Evolutionary conservation across 2,888 invertebrate species (phyloP).

Genomic region (Gari tellinella): DNA sequence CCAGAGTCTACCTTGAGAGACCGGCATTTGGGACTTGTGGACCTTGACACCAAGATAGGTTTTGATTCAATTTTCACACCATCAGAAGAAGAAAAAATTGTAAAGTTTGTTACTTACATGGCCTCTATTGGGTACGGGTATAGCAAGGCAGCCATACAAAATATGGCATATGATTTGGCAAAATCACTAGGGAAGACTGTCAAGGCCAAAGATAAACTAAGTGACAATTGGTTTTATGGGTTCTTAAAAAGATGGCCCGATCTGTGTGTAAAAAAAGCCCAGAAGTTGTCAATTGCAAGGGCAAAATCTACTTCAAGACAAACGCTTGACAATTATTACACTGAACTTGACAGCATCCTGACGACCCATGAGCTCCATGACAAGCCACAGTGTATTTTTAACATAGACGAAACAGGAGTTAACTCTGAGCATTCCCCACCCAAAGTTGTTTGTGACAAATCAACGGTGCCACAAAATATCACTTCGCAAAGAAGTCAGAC

Average conservation of each 20-base stretch:
- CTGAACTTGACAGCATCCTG: slow-evolving; percentile 11
- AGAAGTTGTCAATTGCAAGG: slow-evolving; percentile 12
- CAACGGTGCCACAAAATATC: slow-evolving; percentile 14
- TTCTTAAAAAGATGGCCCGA: slow-evolving; percentile 32
- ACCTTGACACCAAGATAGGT: background rate
- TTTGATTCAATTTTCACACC: background rate
- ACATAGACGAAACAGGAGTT: slow-evolving; percentile 39
- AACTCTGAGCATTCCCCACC: slow-evolving; percentile 15
- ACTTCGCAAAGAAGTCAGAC: slow-evolving; percentile 31
- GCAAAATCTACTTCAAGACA: slow-evolving; percentile 18
- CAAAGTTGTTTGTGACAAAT: slow-evolving; percentile 24
- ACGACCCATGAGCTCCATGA: slow-evolving; percentile 6
- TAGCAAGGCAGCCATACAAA: background rate
- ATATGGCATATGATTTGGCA: slow-evolving; percentile 21
- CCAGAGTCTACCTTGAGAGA: slow-evolving; percentile 26
- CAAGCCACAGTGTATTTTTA: slow-evolving; percentile 1
- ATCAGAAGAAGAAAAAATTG: slow-evolving; percentile 13
- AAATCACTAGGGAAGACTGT: slow-evolving; percentile 4
- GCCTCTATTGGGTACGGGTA: slow-evolving; percentile 30
- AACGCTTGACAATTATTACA: slow-evolving; percentile 14
- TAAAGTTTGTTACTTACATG: slow-evolving; percentile 11
- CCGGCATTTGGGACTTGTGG: slow-evolving; percentile 1
- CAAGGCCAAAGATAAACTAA: slow-evolving; percentile 10
- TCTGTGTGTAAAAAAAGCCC: slow-evolving; percentile 1
- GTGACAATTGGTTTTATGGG: slow-evolving; percentile 40